Base-by-base conservation (phyloP, 2,888 invertebrate species). In the Busseola fusca region DNA sequence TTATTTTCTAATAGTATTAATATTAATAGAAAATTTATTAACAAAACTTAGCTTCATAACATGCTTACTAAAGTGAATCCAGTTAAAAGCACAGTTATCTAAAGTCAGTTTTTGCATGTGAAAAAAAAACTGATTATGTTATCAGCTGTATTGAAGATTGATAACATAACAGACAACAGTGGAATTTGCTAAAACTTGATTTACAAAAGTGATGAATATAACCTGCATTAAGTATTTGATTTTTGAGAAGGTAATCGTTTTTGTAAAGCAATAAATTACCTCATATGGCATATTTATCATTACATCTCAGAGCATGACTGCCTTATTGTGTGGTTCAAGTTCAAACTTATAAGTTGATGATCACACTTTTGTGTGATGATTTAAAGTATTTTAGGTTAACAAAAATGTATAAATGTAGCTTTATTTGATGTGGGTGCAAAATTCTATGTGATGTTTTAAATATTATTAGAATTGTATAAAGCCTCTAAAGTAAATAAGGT, bases 1-100 rank as follows among this genome's bases (percentile, higher is more conserved):
- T 81, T 83, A 81, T 76, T 81, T 76, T 79, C 63, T 76, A 75
- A 84, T 82, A 80, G 75, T 76, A 57, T 72, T 80, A 78, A 63
- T 71, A 70, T 74, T 80, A 78, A 63, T 69, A 74, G 62, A 70
- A 75, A 68, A 77, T 57, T 73, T 81, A 67, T 63, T 74, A 74
- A 68, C 70, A 71, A 71, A 52, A 68, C 45, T 68, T 72, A 73
- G 68, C 71, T 75, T 72, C 69, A 74, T 78, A 70, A 72, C 66
- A 79, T 84, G 80, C 76, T 83, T 78, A 63, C 50, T 77, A 77
- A 84, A 77, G 73, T 84, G 75, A 65, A 77, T 73, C 70, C 77
- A 69, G 76, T 78, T 81, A 84, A 74, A 74, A 42, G 57, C 54
- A 69, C 48, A 59, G 52, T 74, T 72, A 83, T 72, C 74, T 70